Conservation (phyloP, 2,113 vertebrate species). For the Trichomycterus rosablanca region DNA sequence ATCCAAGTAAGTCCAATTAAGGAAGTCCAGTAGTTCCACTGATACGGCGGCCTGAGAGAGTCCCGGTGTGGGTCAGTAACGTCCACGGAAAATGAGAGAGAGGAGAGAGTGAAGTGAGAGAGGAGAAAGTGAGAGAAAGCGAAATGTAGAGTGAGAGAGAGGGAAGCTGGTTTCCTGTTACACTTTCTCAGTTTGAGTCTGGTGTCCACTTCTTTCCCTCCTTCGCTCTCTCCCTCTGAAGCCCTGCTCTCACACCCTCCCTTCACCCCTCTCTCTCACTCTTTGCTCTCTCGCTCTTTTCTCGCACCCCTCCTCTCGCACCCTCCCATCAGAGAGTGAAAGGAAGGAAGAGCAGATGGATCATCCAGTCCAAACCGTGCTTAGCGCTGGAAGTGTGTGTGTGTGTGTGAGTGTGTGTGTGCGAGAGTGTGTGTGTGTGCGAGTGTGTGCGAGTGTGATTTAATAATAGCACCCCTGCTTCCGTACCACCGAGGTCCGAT, state of each 20-base stretch:
- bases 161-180: slow-evolving; percentile 69
- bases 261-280: slow-evolving; percentile 16
- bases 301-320: slow-evolving; percentile 32
- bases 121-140: slow-evolving; percentile 44
- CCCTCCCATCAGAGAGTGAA: not conserved
- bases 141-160: slow-evolving; percentile 43
- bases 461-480: no score
- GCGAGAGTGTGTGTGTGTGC: no score
- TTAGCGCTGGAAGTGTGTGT: not conserved
- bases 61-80: not conserved
- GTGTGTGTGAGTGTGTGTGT: not conserved
- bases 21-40: no score
- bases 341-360: slow-evolving; percentile 2
- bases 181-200: slow-evolving; percentile 49
- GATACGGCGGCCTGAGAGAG: no score
- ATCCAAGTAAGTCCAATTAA: not conserved
- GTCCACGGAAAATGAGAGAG: slow-evolving; percentile 25
- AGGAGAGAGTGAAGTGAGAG: slow-evolving; percentile 45
- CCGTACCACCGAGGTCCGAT: no score
- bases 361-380: slow-evolving; percentile 1
- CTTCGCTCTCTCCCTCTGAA: slow-evolving; percentile 34
- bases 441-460: no score
- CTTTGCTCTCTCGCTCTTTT: slow-evolving; percentile 11
- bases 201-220: slow-evolving; percentile 34
- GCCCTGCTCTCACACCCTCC: slow-evolving; percentile 7